These are phyloP conservation scores for Leucosticte australis DNA, from an alignment of 2,113 vertebrate genomes.

Conservation along the genomic window DNA sequence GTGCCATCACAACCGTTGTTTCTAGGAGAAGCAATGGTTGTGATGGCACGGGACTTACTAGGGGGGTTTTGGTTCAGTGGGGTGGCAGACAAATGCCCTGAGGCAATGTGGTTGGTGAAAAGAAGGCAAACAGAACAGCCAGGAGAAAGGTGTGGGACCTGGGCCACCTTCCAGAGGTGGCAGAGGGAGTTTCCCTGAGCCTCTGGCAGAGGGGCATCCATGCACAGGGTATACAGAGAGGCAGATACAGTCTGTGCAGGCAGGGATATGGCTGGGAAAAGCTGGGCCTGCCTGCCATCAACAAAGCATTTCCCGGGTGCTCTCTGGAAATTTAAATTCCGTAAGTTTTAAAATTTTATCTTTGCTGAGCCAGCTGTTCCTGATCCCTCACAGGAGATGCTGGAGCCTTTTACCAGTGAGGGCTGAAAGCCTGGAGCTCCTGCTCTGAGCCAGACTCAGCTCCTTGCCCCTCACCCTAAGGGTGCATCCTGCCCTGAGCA, in stretches of 20 bases:
- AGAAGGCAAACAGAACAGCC: not conserved
- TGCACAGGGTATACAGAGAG: not conserved
- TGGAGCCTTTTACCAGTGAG: not conserved
- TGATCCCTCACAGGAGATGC: not conserved
- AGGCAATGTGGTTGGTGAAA: not conserved
- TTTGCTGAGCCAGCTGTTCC: not conserved
- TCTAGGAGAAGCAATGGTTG: not conserved
- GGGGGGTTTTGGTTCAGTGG: conserved; percentile 6
- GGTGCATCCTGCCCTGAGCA: not conserved
- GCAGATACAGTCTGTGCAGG: not conserved
- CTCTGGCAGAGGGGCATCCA: not conserved
- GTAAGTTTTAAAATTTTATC: not conserved
- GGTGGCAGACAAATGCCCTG: not conserved
- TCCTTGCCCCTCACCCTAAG: not conserved
- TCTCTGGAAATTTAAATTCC: not conserved
- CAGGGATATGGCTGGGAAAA: not conserved
- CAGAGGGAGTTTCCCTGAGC: not conserved
- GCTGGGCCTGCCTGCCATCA: not conserved
- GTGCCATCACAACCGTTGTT: not conserved
- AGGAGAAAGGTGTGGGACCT: not conserved
- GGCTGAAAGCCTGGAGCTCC: not conserved
- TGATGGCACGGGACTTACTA: too few relatives aligned
- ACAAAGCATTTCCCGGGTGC: not conserved
- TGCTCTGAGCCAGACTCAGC: not conserved
- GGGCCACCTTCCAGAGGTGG: not conserved